Evolutionary conservation across 2,888 invertebrate genomes (phyloP).

Genomic region (Drosophila maculinotata): DNA sequence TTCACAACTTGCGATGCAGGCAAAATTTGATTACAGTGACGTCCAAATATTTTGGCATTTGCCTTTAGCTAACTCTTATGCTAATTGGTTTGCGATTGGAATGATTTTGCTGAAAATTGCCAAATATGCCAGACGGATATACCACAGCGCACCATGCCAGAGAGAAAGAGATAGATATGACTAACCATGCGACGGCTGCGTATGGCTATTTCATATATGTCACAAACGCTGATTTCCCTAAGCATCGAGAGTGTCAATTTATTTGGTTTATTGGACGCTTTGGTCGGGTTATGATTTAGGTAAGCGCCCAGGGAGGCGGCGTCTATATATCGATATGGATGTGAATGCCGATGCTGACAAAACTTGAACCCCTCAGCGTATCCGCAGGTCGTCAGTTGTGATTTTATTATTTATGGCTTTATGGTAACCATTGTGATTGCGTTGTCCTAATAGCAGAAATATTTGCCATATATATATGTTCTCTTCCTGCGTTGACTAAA

Average conservation of each 20-base stretch:
- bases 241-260: conserved; percentile 74
- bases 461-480: conserved; percentile 78
- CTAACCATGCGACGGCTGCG: conserved; percentile 16
- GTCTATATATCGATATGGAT: conserved; percentile 15
- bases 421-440: conserved; percentile 52
- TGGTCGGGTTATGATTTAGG: conserved; percentile 70
- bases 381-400: conserved; percentile 48
- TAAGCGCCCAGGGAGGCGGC: conserved; percentile 58
- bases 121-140: conserved; percentile 1
- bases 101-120: conserved; percentile 10
- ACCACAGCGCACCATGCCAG: background rate
- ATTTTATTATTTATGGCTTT: conserved; percentile 75
- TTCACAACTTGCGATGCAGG: background rate
- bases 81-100: conserved; percentile 52
- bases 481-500: conserved; percentile 21
- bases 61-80: conserved; percentile 2
- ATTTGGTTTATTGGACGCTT: conserved; percentile 56
- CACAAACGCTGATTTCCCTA: conserved; percentile 69
- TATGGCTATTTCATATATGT: conserved; percentile 54
- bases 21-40: conserved; percentile 31
- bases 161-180: too few relatives aligned
- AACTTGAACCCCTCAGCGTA: conserved; percentile 36
- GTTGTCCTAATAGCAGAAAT: conserved; percentile 55
- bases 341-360: conserved; percentile 36
- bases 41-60: conserved; percentile 31